These are phyloP conservation scores for Prinia subflava DNA, from an alignment of 2,113 vertebrate species.

Conservation along the genomic window DNA sequence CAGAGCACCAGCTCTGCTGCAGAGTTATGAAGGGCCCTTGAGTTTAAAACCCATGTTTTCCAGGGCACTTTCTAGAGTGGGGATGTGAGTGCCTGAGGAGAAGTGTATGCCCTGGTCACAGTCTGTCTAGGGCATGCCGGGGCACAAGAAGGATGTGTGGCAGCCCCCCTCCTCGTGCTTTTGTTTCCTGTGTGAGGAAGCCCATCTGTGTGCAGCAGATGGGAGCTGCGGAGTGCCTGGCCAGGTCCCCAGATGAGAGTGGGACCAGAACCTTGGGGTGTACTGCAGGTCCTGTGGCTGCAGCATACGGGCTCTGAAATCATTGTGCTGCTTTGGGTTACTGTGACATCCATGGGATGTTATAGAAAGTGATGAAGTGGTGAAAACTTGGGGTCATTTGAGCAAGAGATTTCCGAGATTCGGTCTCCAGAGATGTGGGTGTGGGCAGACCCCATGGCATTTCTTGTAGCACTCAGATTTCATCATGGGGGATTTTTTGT, in stretches of 20 bases:
- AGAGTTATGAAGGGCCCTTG: not conserved
- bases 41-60: not conserved
- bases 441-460: not conserved
- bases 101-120: not conserved
- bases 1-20: not conserved
- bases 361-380: not conserved
- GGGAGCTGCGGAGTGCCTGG: conserved; percentile 32
- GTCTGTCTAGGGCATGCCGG: conserved; percentile 28
- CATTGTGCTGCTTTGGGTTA: not conserved
- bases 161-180: not conserved
- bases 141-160: not conserved
- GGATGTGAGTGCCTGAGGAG: not conserved
- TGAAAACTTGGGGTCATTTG: not conserved
- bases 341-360: not conserved
- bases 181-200: conserved; percentile 36
- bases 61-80: not conserved
- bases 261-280: not conserved
- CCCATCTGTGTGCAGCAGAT: conserved; percentile 58
- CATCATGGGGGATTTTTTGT: rapidly evolving
- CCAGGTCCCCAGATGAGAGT: conserved; percentile 28
- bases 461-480: not conserved
- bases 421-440: not conserved
- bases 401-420: not conserved
- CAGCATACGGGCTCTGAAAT: not conserved
- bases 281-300: not conserved